Percentiles rank a stretch among this genome's conserved stretches.
Evolutionary conservation across 2,113 vertebrate species (phyloP).

Genomic region (Montifringilla adamsi): DNA sequence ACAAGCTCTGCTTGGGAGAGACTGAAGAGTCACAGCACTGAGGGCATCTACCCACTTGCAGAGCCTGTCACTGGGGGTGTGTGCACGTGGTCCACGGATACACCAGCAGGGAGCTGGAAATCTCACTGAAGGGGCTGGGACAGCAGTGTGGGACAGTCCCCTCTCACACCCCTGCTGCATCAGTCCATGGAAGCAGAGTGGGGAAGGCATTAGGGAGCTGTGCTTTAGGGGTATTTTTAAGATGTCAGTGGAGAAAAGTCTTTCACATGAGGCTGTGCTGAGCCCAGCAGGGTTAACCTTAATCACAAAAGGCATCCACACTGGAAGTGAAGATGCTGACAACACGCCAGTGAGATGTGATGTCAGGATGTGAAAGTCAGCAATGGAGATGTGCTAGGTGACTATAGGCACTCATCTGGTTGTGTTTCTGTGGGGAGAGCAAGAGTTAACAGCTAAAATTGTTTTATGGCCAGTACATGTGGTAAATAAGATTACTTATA

Average conservation of each 20-base stretch:
- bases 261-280: not conserved
- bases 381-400: not conserved
- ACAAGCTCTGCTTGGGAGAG: not conserved
- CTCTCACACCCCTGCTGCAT: accelerated
- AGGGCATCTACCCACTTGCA: not conserved
- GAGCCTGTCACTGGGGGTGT: accelerated
- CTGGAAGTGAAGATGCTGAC: not conserved
- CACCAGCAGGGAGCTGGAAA: accelerated
- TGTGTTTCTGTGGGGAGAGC: not conserved
- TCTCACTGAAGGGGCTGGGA: not conserved
- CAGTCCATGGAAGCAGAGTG: no score
- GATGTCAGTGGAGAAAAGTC: not conserved
- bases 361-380: not conserved
- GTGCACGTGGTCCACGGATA: not conserved
- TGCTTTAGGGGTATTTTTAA: not conserved
- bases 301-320: not conserved
- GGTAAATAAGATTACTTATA: constrained; percentile 60
- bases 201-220: not conserved
- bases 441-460: constrained; percentile 14
- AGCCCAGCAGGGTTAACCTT: not conserved
- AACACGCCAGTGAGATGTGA: not conserved
- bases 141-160: not conserved
- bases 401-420: not conserved
- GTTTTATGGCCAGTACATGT: not conserved
- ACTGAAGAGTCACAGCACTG: not conserved